These are phyloP conservation scores for Sandelia bainsii DNA, from an alignment of 2,797 vertebrate genomes.

Conservation along the genomic window DNA sequence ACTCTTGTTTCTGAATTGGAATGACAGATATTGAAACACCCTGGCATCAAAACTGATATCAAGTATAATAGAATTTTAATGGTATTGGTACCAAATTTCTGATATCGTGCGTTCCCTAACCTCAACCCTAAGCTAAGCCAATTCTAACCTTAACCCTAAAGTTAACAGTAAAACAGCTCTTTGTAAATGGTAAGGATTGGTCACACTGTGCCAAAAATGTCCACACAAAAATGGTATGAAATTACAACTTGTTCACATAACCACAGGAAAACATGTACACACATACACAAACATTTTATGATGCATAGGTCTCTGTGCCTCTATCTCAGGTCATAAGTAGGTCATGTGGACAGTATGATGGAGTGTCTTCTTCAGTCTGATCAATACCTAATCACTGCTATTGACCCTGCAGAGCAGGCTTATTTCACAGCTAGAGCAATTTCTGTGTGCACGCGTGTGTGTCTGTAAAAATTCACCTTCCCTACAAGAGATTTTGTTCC, in stretches of 20 bases:
- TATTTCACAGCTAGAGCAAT: slow-evolving; percentile 64
- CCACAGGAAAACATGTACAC: background rate
- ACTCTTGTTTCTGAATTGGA: too few species aligned
- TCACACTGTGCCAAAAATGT: too few species aligned
- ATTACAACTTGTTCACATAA: background rate
- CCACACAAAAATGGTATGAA: background rate
- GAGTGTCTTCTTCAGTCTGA: slow-evolving; percentile 77
- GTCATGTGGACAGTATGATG: slow-evolving; percentile 82
- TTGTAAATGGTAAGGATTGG: too few species aligned
- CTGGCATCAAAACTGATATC: too few species aligned
- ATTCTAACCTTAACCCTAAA: too few species aligned
- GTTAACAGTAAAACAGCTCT: too few species aligned
- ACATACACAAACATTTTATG: slow-evolving; percentile 47
- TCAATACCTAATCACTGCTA: slow-evolving; percentile 85
- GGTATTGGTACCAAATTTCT: too few species aligned
- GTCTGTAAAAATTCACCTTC: slow-evolving; percentile 48
- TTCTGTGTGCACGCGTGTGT: slow-evolving; percentile 22
- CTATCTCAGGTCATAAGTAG: slow-evolving; percentile 78
- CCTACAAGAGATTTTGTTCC: slow-evolving; percentile 15
- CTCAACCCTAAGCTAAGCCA: too few species aligned
- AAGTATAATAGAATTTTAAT: too few species aligned
- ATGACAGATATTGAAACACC: too few species aligned
- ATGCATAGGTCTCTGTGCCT: slow-evolving; percentile 28
- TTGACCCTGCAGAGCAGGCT: slow-evolving; percentile 73
- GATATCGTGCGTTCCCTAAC: too few species aligned